Base-by-base conservation (phyloP, 2,797 vertebrate species). In the Pempheris klunzingeri region DNA sequence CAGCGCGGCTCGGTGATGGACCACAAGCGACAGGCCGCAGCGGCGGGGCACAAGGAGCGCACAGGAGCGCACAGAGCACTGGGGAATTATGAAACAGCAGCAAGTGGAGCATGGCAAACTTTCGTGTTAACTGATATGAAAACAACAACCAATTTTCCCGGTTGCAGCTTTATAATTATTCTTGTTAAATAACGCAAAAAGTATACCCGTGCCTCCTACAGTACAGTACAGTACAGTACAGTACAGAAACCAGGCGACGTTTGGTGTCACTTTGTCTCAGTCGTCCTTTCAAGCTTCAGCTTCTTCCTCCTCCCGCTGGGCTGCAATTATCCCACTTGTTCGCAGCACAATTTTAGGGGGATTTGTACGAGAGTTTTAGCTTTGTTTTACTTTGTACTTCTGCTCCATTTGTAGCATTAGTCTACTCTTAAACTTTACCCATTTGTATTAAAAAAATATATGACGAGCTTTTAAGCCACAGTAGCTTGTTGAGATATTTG, bases 1-100 rank as follows among this genome's bases (percentile, higher is more conserved):
- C 32, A 86, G 69, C 70, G 61, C 68, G 55, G 71, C 83, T 67
- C 75, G 44, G 44, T 94, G 94, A 94, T 94, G 88, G 90, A 96
- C 90, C 77, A 39, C 85, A 90, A 93, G 88, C 87, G 93, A 95
- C 94, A 94, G 90, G 72, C 89, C 87, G 85, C 85, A 76, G 87
- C 78, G 84, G 73, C 43, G 69, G 72, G 80, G 87, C 81, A 78
- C 81, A 60, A 49, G 80, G 74, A 74, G 72, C 77, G 60, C 78
- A 59, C 67, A 70, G 78, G 28, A 32, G 49, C 66, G 65, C 13
- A 14, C 54, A 62, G 77, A n/a, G 3, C 73, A 76, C 63, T 0
- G 11, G 41, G 39, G 32, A 38, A 24, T 88, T 77, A 87, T 57
- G 75, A 71, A 82, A 81, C 78, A 32, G 26, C 2, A 74, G 49